Evolutionary conservation across 2,797 vertebrate species (phyloP), one percentile per base, ranked within the genome.

Genomic region (Rhadinocentrus ornatus): DNA sequence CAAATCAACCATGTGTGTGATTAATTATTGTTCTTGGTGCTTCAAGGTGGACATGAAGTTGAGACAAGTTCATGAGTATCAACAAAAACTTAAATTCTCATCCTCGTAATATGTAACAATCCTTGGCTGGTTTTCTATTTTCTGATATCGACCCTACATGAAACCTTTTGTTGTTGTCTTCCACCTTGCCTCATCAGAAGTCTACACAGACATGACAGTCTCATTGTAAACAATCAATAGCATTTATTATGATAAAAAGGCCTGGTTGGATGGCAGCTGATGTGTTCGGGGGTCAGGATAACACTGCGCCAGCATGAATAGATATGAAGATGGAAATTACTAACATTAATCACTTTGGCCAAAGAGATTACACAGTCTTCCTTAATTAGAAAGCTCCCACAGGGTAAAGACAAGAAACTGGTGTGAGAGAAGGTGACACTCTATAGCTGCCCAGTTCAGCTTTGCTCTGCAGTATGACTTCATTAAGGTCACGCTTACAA

Each of bases 151-250:
- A 57, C 60, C 72, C 0, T 4, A 69, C 70, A 75, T 62, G 29
- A 77, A 73, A 86, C 41, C 8, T 56, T 73, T 64, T 56, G 26
- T 66, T 53, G 20, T 73, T 69, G 56, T 70, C 5, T 52, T 29
- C 70, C 31, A 63, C 57, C 37, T 70, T 71, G 63, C 60, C 57
- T 72, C 73, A 67, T 88, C 70, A 74, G 82, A 77, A 84, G 83
- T 74, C 83, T 80, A 72, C 73, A 79, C 15, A n/a, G 56, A 55
- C 64, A 64, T 58, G 86, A 80, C 81, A 89, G 73, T 62, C 68
- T 88, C 75, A 85, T 90, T 86, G 87, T 64, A 73, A 73, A 62
- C 75, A 82, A 89, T 89, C 89, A 76, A 90, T 89, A 84, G 69
- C 2, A 79, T 80, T 81, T 58, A 8, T 57, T 66, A 75, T 57